Conservation (phyloP, 2,888 invertebrate genomes). For the Anticlea derivata region DNA sequence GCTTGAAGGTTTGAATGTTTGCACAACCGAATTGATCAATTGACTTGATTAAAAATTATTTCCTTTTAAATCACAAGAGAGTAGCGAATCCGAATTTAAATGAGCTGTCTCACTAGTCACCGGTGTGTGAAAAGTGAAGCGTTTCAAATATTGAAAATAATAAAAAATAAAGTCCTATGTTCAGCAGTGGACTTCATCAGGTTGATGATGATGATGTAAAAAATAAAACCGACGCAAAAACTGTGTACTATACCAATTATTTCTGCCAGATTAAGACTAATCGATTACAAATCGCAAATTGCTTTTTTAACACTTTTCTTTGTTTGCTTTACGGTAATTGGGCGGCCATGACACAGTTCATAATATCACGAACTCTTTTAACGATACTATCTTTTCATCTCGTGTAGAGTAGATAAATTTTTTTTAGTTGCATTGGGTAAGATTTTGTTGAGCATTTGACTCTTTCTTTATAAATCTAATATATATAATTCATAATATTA, state of each 20-base stretch:
- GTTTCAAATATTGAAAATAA: too few species aligned
- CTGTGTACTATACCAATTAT: slow-evolving; percentile 4
- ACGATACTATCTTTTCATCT: not conserved
- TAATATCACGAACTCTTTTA: slow-evolving; percentile 28
- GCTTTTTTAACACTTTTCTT: slow-evolving; percentile 17
- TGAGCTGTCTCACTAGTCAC: too few species aligned
- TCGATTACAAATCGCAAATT: slow-evolving; percentile 16
- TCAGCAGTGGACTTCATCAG: too few species aligned
- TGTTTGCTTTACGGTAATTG: slow-evolving; percentile 16
- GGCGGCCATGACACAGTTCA: slow-evolving; percentile 31
- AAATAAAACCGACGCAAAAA: slow-evolving; percentile 6
- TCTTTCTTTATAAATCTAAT: too few species aligned
- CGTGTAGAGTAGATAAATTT: not conserved
- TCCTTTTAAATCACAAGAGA: too few species aligned
- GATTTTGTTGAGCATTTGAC: too few species aligned
- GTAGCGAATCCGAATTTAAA: too few species aligned
- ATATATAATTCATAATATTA: too few species aligned
- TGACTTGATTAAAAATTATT: not conserved
- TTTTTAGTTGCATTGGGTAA: too few species aligned
- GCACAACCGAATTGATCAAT: slow-evolving; percentile 16
- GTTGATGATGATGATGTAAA: too few species aligned
- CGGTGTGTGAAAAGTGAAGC: too few species aligned
- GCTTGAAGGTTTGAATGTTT: slow-evolving; percentile 8
- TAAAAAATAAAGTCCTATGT: too few species aligned
- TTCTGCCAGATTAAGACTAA: slow-evolving; percentile 10